These are phyloP conservation scores for Orchesellides sinensis DNA, from an alignment of 2,888 invertebrate genomes.

Conservation along the genomic window DNA sequence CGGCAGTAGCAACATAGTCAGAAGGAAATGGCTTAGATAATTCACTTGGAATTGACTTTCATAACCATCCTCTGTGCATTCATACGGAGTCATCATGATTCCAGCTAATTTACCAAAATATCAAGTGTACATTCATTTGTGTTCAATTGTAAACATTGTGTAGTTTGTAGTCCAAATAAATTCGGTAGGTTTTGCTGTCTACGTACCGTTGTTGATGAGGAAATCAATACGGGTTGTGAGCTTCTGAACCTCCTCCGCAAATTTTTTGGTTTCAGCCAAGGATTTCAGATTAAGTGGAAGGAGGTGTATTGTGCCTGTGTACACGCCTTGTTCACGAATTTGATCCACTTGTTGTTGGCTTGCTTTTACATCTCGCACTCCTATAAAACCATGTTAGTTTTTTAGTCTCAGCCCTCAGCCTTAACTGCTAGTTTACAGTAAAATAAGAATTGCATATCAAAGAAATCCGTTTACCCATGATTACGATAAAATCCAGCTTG, in stretches of 20 bases:
- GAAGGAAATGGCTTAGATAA: slow-evolving; percentile 89
- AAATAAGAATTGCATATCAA: too few species aligned
- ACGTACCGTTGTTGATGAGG: slow-evolving; percentile 87
- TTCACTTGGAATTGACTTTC: slow-evolving; percentile 93
- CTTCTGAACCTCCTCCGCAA: slow-evolving; percentile 83
- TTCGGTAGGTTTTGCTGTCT: too few species aligned
- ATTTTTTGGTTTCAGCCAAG: slow-evolving; percentile 85
- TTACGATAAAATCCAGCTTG: slow-evolving; percentile 86
- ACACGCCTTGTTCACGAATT: slow-evolving; percentile 79
- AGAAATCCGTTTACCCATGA: slow-evolving; percentile 84
- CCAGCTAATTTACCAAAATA: slow-evolving; percentile 82
- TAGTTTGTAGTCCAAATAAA: background rate
- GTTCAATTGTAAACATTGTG: too few species aligned
- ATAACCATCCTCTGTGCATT: slow-evolving; percentile 87
- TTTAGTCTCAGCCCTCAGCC: too few species aligned
- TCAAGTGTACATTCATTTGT: background rate
- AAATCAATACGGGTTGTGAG: slow-evolving; percentile 84
- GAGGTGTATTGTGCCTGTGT: slow-evolving; percentile 79
- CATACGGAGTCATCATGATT: slow-evolving; percentile 91
- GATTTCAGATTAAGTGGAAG: slow-evolving; percentile 44
- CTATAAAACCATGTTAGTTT: slow-evolving; percentile 77
- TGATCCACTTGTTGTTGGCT: slow-evolving; percentile 78
- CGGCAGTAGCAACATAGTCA: slow-evolving; percentile 89
- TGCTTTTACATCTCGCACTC: slow-evolving; percentile 83
- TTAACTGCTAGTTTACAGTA: too few species aligned